Percentiles rank a stretch among this genome's conserved stretches.
These are phyloP conservation scores for Distichodus sexfasciatus DNA, from an alignment of 2,797 vertebrate species.

Conservation along the genomic window DNA sequence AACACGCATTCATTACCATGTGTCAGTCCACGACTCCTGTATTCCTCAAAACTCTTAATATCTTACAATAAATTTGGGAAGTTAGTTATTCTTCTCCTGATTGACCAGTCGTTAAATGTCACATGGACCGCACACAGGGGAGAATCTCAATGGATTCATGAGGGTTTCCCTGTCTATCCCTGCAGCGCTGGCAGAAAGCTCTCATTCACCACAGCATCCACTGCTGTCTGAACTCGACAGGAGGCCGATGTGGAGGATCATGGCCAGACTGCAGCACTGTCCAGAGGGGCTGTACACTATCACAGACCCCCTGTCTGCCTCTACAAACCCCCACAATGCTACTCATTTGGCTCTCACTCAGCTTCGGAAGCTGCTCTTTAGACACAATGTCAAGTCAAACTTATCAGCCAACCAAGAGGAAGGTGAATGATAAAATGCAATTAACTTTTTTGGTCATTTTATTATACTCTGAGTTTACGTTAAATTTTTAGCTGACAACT, in stretches of 20 bases:
- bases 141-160: constrained; percentile 2
- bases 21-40: no score
- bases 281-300: constrained; percentile 30
- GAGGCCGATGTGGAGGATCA: neutral
- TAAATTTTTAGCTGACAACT: no score
- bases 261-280: constrained; percentile 14
- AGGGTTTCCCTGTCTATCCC: neutral
- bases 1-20: neutral
- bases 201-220: constrained; percentile 20
- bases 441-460: no score
- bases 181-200: constrained; percentile 26
- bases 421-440: neutral
- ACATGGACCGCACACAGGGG: neutral
- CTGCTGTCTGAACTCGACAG: constrained; percentile 26
- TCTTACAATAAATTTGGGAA: neutral
- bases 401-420: constrained; percentile 5
- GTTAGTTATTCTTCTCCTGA: neutral
- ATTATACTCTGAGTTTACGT: no score
- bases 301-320: constrained; percentile 25
- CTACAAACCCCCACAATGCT: neutral
- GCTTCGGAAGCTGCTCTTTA: neutral
- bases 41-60: neutral
- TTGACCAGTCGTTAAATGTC: constrained; percentile 18
- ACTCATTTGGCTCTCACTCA: constrained; percentile 5
- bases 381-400: neutral